Conservation (phyloP, 2,113 vertebrate species). For the Pedionomus torquatus region DNA sequence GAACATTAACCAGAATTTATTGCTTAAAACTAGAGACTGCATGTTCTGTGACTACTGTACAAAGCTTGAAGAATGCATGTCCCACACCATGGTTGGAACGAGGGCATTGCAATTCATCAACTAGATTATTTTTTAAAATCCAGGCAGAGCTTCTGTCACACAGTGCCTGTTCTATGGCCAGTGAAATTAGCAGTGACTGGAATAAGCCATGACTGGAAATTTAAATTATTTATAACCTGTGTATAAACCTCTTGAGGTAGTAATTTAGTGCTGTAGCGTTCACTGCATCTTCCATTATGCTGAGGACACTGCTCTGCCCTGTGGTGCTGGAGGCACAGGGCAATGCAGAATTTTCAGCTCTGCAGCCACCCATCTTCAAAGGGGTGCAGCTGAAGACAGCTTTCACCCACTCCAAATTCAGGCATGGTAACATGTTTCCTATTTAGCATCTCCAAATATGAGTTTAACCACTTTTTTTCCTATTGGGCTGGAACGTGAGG, state of each 20-base stretch:
- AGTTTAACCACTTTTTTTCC: not conserved
- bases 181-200: not conserved
- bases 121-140: not conserved
- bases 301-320: not conserved
- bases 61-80: rapidly evolving
- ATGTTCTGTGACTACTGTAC: not conserved
- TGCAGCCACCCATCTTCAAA: rapidly evolving
- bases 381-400: not conserved
- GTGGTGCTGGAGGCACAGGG: rapidly evolving
- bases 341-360: rapidly evolving
- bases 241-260: not conserved
- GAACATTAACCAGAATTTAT: not conserved
- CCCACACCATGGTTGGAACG: rapidly evolving
- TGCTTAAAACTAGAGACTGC: not conserved
- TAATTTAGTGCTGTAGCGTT: rapidly evolving
- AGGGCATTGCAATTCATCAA: not conserved
- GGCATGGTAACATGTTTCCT: rapidly evolving
- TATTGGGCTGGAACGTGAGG: not conserved
- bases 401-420: rapidly evolving
- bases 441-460: rapidly evolving
- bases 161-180: not conserved
- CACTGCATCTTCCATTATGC: rapidly evolving
- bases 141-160: not conserved
- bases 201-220: not conserved
- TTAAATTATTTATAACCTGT: not conserved